A percentile compares a stretch with the other conserved stretches of the same genome.
These are phyloP conservation scores for Cryptocephalus moraei DNA, from an alignment of 2,888 invertebrate species.

Conservation along the genomic window DNA sequence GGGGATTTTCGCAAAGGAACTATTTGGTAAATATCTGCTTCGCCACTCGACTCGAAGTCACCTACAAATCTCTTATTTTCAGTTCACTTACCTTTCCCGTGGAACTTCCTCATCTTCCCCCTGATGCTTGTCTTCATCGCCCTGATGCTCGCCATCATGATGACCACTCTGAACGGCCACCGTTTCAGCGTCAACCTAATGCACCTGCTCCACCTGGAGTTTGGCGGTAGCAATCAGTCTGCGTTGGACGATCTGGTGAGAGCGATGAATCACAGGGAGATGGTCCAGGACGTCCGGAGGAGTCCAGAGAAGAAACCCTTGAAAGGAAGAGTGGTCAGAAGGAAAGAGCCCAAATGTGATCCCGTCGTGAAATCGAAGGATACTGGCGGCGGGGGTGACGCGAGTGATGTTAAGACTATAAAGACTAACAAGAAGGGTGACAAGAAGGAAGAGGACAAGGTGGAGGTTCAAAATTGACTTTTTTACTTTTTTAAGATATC, in stretches of 20 bases:
- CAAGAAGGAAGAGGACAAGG: no score
- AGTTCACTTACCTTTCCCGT: slow-evolving; percentile 14
- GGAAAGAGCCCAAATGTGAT: no score
- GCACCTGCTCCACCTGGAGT: slow-evolving; percentile 18
- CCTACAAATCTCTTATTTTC: neutral
- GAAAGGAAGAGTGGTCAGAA: neutral
- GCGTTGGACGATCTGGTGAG: slow-evolving; percentile 10
- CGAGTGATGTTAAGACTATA: no score
- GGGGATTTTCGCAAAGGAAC: slow-evolving; percentile 17
- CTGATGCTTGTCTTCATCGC: slow-evolving; percentile 14
- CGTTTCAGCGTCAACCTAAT: slow-evolving; percentile 16
- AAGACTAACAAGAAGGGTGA: no score
- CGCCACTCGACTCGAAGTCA: no score
- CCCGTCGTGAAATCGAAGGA: no score
- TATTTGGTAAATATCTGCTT: slow-evolving; percentile 17
- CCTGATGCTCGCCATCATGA: slow-evolving; percentile 6
- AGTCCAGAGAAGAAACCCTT: slow-evolving; percentile 1
- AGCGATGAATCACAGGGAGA: slow-evolving; percentile 5
- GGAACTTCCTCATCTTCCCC: slow-evolving; percentile 20
- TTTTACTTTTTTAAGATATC: no score
- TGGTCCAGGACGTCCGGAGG: slow-evolving; percentile 5
- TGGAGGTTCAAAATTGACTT: no score
- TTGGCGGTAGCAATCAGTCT: slow-evolving; percentile 9
- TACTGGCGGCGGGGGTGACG: no score
- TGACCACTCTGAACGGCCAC: slow-evolving; percentile 9